Evolutionary conservation across 2,888 invertebrate species (phyloP).

Genomic region (Dichetophora obliterata): DNA sequence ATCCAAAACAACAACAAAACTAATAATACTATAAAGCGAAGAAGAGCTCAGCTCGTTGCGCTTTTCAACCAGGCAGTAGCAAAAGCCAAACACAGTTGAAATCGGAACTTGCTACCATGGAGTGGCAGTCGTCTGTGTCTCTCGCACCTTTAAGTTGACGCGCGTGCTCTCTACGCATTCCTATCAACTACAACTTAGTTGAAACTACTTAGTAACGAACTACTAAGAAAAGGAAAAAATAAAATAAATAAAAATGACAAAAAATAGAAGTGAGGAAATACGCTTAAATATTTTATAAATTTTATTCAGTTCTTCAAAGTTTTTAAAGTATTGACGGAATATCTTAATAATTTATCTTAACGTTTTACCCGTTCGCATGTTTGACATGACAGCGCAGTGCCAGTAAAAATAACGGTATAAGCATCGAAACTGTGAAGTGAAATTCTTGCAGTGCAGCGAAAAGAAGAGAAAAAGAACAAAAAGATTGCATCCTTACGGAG

Average conservation of each 20-base stretch:
- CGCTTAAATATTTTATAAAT: too few relatives aligned
- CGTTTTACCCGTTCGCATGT: too few relatives aligned
- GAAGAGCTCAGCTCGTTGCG: background rate
- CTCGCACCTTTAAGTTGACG: conserved; percentile 5
- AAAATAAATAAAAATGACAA: too few relatives aligned
- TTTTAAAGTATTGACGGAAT: too few relatives aligned
- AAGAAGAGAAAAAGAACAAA: background rate
- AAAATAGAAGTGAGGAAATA: background rate
- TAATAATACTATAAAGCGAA: background rate
- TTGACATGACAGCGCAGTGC: too few relatives aligned
- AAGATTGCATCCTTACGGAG: background rate
- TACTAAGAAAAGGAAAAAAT: background rate
- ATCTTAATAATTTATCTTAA: too few relatives aligned
- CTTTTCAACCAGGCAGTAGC: conserved; percentile 11
- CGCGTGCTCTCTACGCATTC: conserved; percentile 39
- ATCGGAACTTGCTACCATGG: conserved; percentile 24
- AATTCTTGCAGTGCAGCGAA: background rate
- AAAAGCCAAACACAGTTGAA: conserved; percentile 19
- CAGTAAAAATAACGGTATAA: background rate
- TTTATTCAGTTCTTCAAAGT: too few relatives aligned
- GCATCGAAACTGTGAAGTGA: background rate
- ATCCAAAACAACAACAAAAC: background rate
- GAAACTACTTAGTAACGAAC: conserved; percentile 50
- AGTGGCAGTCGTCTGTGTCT: background rate
- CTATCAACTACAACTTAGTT: conserved; percentile 50